Conservation (phyloP, 2,797 vertebrate species). For the Chrosomus eos region DNA sequence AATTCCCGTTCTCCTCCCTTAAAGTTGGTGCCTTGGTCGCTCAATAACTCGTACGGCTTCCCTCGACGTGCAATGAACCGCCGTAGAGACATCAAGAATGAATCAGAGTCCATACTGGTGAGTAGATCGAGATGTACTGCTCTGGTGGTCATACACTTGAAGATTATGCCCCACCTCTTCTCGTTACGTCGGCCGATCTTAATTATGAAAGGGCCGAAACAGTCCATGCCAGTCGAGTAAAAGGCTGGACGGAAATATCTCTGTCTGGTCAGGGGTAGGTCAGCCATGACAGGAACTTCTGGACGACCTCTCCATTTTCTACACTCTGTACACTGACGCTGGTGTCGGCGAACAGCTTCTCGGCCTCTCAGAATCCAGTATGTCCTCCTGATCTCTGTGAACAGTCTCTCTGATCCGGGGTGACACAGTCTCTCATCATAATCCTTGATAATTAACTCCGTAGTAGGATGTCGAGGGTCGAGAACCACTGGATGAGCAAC, state of each 20-base stretch:
- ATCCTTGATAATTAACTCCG: constrained; percentile 15
- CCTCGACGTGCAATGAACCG: neutral
- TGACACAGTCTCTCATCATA: constrained; percentile 1
- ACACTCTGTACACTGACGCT: too few species aligned
- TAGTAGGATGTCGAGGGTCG: neutral
- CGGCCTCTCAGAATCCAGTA: too few species aligned
- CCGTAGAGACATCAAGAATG: neutral
- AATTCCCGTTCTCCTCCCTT: too few species aligned
- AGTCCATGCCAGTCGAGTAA: neutral
- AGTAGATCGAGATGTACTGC: neutral
- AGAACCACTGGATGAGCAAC: neutral
- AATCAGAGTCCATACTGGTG: neutral
- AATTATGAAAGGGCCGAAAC: neutral
- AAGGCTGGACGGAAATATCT: neutral
- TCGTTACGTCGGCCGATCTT: neutral
- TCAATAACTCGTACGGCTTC: neutral
- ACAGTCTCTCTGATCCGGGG: neutral
- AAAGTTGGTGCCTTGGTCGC: neutral
- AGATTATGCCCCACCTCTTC: neutral
- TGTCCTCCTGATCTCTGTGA: constrained; percentile 23
- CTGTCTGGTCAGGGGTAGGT: too few species aligned
- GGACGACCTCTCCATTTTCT: too few species aligned
- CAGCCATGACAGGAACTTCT: too few species aligned
- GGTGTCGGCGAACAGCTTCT: too few species aligned
- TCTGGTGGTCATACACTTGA: neutral